These are phyloP conservation scores for Perca flavescens DNA, from an alignment of 2,113 vertebrate genomes.

Conservation along the genomic window DNA sequence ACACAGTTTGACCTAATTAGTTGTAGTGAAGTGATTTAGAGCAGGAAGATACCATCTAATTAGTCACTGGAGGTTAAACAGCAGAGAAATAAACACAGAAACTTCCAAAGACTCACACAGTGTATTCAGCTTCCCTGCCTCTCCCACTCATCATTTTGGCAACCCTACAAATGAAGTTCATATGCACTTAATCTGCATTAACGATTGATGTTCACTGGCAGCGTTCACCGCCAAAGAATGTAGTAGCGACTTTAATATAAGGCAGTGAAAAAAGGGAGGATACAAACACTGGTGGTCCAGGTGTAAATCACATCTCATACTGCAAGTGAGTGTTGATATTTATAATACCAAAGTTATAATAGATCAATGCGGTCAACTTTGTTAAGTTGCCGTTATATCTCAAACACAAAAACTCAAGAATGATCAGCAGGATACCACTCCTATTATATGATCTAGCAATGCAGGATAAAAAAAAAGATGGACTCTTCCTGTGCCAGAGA, in stretches of 20 bases:
- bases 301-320: background rate
- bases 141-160: background rate
- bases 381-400: background rate
- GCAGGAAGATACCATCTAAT: slow-evolving; percentile 20
- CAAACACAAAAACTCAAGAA: background rate
- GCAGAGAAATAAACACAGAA: slow-evolving; percentile 2
- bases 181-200: background rate
- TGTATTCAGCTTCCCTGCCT: background rate
- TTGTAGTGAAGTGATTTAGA: slow-evolving; percentile 11
- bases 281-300: background rate
- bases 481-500: no score
- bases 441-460: background rate
- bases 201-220: background rate
- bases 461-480: no score
- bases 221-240: background rate
- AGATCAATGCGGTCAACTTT: background rate
- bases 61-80: slow-evolving; percentile 23
- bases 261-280: no score
- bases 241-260: background rate
- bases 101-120: background rate
- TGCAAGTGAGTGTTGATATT: background rate
- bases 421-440: background rate
- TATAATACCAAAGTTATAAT: background rate
- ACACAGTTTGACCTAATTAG: slow-evolving; percentile 37
- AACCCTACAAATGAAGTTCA: background rate